phyloP scores from a whole-genome alignment of 2,797 vertebrate species.

The Acrossocheilus wenchowensis region DNA sequence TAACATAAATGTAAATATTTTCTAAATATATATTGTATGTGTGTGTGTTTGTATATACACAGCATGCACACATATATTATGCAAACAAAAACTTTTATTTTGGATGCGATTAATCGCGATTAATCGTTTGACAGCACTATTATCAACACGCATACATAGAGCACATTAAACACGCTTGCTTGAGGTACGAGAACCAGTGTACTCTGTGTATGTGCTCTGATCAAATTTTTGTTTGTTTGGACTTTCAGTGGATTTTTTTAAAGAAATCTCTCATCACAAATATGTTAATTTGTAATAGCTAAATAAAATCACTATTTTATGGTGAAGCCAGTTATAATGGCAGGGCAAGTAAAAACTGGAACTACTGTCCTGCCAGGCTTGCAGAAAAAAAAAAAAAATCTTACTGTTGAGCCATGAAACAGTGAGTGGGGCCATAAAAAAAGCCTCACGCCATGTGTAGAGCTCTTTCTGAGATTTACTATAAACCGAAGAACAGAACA shows the following conservation, averaged over 20 bases:
- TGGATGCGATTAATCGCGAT: not conserved
- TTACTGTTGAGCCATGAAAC: not conserved
- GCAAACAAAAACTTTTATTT: not conserved
- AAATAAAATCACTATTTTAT: not conserved
- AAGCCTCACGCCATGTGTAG: not conserved
- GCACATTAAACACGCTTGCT: not conserved
- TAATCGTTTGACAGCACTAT: not conserved
- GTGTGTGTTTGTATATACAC: not conserved
- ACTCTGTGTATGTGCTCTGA: not conserved
- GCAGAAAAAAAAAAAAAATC: too few relatives aligned
- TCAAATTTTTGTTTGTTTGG: not conserved
- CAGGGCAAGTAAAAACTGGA: not conserved
- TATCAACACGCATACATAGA: not conserved
- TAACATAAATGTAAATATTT: not conserved
- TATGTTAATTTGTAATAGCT: not conserved
- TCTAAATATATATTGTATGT: not conserved
- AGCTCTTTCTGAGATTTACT: constrained; percentile 22
- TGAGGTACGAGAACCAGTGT: not conserved
- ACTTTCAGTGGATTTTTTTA: not conserved
- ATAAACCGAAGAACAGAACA: constrained; percentile 3
- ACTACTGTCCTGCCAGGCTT: not conserved
- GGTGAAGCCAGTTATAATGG: not conserved
- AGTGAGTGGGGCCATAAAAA: not conserved
- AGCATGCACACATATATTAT: not conserved
- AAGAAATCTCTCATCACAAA: not conserved